A percentile compares a stretch with the other conserved stretches of the same genome.
Evolutionary conservation across 2,888 invertebrate species (phyloP).

Genomic region (Mechanitis messenoides): DNA sequence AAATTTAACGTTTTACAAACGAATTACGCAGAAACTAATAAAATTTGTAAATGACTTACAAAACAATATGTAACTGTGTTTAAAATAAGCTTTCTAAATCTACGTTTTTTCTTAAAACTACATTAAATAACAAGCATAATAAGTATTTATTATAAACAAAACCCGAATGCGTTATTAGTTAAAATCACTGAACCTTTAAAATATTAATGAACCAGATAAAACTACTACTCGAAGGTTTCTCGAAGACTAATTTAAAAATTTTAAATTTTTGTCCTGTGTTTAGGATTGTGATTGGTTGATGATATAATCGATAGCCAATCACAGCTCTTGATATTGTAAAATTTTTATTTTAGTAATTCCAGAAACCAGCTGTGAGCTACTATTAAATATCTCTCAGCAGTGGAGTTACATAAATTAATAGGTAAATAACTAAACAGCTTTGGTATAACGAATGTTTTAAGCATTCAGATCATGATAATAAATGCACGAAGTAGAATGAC

Average conservation of each 20-base stretch:
- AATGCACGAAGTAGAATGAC: slow-evolving; percentile 53
- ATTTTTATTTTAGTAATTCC: too few species aligned
- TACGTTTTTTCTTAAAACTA: slow-evolving; percentile 22
- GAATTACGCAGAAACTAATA: slow-evolving; percentile 8
- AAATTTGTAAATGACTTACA: slow-evolving; percentile 9
- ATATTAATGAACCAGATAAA: too few species aligned
- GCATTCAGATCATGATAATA: slow-evolving; percentile 28
- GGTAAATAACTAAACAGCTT: slow-evolving; percentile 15
- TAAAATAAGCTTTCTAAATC: slow-evolving; percentile 15
- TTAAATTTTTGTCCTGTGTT: too few species aligned
- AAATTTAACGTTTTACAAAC: slow-evolving; percentile 21
- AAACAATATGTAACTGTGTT: slow-evolving; percentile 16
- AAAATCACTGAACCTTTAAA: too few species aligned
- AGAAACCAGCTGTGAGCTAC: too few species aligned
- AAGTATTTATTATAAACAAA: not conserved
- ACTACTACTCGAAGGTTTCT: too few species aligned
- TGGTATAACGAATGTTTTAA: slow-evolving; percentile 49
- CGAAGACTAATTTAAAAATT: too few species aligned
- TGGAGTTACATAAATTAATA: slow-evolving; percentile 13
- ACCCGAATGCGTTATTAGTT: too few species aligned
- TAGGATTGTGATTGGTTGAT: too few species aligned
- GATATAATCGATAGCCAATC: too few species aligned
- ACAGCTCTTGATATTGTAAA: too few species aligned
- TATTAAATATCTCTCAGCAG: too few species aligned
- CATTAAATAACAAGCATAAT: slow-evolving; percentile 13